Evolutionary conservation across 2,888 invertebrate genomes (phyloP).

Genomic region (Melanotus villosus): DNA sequence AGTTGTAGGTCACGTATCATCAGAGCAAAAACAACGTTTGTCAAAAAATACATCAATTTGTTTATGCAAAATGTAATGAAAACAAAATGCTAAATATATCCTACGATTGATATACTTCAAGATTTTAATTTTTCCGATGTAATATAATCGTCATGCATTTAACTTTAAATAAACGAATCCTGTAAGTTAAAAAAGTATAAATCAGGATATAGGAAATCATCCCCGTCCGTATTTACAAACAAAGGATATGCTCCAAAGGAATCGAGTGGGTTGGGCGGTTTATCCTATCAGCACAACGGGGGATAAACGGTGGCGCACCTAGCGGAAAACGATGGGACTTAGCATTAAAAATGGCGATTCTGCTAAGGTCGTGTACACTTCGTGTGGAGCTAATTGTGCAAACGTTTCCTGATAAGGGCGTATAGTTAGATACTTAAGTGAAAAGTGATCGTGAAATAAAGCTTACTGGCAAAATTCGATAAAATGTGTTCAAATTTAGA

Average conservation of each 20-base stretch:
- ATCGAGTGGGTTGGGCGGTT: conserved; percentile 26
- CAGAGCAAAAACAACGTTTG: not conserved
- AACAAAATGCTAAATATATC: conserved; percentile 5
- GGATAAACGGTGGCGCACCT: conserved; percentile 51
- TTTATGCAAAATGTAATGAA: conserved; percentile 12
- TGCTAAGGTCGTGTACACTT: conserved; percentile 63
- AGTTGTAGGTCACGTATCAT: conserved; percentile 33
- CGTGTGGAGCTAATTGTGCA: conserved; percentile 56
- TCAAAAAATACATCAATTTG: not conserved
- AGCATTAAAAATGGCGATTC: conserved; percentile 67
- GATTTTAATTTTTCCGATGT: not conserved
- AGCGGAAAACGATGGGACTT: conserved; percentile 47
- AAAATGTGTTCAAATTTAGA: conserved; percentile 60
- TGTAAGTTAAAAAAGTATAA: too few relatives aligned
- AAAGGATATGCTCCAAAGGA: conserved; percentile 20
- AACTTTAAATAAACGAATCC: too few relatives aligned
- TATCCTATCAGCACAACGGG: conserved; percentile 37
- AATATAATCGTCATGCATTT: not conserved
- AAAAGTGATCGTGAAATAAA: conserved; percentile 46
- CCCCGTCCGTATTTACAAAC: conserved; percentile 16
- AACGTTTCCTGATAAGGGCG: conserved; percentile 61
- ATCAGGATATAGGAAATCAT: conserved; percentile 12
- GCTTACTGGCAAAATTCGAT: conserved; percentile 57
- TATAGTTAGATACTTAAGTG: conserved; percentile 56
- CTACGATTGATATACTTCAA: not conserved